Evolutionary conservation across 1,140 invertebrate genomes (phyloP), one percentile per base, ranked within the genome.

Genomic region (Nymphalis io): DNA sequence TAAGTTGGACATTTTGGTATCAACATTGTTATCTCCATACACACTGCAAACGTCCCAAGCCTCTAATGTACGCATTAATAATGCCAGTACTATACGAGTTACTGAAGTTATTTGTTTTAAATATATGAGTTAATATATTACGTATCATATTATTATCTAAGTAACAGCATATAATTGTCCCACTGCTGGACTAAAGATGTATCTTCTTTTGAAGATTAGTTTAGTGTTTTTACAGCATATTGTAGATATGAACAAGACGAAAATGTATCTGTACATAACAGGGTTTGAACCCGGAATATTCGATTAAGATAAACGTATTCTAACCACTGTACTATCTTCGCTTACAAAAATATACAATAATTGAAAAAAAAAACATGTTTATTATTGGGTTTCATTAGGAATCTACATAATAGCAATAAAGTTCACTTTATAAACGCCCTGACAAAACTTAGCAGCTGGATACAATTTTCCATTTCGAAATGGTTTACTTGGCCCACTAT

Each of bases 401-500:
- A 16, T 33, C 5, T 46, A 51, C 20, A 33, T 51, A 46, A 59
- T 18, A 57, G 62, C 18, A 57, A 57, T 70, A 74, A 77, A 80
- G 78, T 80, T 73, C 16, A 80, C 73, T 81, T 81, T 78, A 74
- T 70, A 68, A 63, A 67, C 61, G 64, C 59, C 70, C 76, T 76
- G 79, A 83, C 81, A 87, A 81, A 84, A 83, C 75, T 76, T 83
- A 84, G 51, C 84, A 74, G 79, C 78, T 82, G 81, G 79, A 83
- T 84, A 88, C 85, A 86, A 90, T 88, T 90, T 89, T 90, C 86
- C 82, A 87, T 90, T 90, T 86, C 82, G 81, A 83, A 89, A 89
- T 88, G 80, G 77, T 81, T 85, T 87, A 82, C 82, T 87, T 87
- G 82, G 84, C 74, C 80, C 80, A 83, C 80, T 87, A 85, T 88